These are phyloP conservation scores for Scortum barcoo DNA, from an alignment of 2,113 vertebrate genomes.

Conservation along the genomic window DNA sequence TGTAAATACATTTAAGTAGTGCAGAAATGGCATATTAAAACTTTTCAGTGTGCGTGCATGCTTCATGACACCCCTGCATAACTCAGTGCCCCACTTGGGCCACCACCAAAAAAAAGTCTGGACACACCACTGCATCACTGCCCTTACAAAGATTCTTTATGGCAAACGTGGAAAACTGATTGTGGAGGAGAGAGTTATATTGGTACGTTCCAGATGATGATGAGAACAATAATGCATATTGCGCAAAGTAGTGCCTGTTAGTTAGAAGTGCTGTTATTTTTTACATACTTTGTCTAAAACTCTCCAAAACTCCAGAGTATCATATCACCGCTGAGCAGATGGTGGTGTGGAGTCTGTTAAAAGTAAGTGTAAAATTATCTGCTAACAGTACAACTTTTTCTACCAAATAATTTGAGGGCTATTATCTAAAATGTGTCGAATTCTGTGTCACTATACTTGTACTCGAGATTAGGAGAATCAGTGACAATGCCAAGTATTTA, in stretches of 20 bases:
- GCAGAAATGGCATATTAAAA: too few species aligned
- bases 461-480: neutral
- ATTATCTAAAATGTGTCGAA: neutral
- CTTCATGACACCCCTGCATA: too few species aligned
- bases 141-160: neutral
- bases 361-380: slow-evolving; percentile 2
- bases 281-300: neutral
- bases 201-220: neutral
- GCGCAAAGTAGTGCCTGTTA: neutral
- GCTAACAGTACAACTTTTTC: neutral
- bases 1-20: too few species aligned
- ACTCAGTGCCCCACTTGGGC: too few species aligned
- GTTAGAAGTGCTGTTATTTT: neutral
- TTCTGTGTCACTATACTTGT: neutral
- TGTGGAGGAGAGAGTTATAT: neutral
- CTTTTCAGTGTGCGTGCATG: too few species aligned
- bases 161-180: neutral
- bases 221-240: neutral
- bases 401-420: neutral
- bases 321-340: slow-evolving; percentile 37
- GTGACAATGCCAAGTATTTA: neutral
- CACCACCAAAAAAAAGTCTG: too few species aligned
- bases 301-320: neutral
- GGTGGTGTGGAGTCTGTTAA: slow-evolving; percentile 16
- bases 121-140: too few species aligned